A percentile compares a stretch with the other conserved stretches of the same genome.
These are phyloP conservation scores for Petrocephalus microphthalmus DNA, from an alignment of 2,113 vertebrate species.

Conservation along the genomic window DNA sequence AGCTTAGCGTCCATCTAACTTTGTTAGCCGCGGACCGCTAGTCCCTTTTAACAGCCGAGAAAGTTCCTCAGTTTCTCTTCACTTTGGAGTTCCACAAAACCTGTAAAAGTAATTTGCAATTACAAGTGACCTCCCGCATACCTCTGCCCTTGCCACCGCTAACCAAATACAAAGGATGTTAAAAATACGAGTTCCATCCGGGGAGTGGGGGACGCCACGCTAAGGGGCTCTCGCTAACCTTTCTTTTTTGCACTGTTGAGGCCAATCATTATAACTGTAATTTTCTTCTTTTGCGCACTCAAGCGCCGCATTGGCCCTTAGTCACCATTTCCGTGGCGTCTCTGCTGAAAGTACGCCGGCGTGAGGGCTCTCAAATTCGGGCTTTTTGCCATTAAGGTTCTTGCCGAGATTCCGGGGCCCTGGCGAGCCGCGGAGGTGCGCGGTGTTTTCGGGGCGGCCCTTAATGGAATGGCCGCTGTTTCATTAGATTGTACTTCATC, in stretches of 20 bases:
- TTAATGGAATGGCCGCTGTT: slow-evolving; percentile 23
- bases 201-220: not conserved
- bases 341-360: not conserved
- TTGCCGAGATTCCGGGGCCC: not conserved
- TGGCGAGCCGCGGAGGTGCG: not conserved
- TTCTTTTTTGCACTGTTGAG: slow-evolving; percentile 9
- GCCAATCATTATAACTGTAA: slow-evolving; percentile 19
- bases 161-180: slow-evolving; percentile 14
- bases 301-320: slow-evolving; percentile 8
- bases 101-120: slow-evolving; percentile 16
- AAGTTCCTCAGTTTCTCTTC: slow-evolving; percentile 8
- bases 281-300: slow-evolving; percentile 14
- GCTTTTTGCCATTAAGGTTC: slow-evolving; percentile 16
- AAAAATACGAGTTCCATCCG: not conserved
- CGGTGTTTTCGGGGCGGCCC: not conserved
- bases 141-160: not conserved
- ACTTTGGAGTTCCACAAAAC: not conserved
- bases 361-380: not conserved
- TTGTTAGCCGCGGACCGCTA: not conserved
- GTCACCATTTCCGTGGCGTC: slow-evolving; percentile 4
- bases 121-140: not conserved
- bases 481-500: slow-evolving; percentile 23
- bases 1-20: not conserved
- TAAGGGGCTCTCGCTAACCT: not conserved
- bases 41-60: not conserved